These are phyloP conservation scores for Brienomyrus brachyistius DNA, from an alignment of 2,113 vertebrate genomes.

Conservation along the genomic window DNA sequence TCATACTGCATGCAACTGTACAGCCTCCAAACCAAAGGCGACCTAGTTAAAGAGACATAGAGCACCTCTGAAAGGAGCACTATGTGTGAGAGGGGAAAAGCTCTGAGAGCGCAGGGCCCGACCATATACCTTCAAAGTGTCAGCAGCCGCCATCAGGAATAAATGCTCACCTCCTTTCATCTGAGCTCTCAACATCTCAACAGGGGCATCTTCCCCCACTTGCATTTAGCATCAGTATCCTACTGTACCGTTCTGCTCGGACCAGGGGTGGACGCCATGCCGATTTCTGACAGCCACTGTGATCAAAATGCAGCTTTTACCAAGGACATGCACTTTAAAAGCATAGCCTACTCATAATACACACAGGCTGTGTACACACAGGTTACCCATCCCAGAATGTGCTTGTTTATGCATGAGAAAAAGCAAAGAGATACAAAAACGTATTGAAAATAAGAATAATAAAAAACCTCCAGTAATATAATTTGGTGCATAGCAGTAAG, in stretches of 20 bases:
- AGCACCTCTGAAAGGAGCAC: background rate
- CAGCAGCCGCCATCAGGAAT: background rate
- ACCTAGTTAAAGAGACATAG: background rate
- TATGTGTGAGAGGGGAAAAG: background rate
- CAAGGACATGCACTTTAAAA: background rate
- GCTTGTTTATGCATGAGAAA: slow-evolving; percentile 7
- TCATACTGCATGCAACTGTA: background rate
- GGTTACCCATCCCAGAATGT: background rate
- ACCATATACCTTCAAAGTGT: background rate
- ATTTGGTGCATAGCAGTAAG: slow-evolving; percentile 51
- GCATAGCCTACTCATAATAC: background rate
- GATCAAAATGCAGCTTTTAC: background rate
- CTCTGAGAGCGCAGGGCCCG: background rate
- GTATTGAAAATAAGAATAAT: slow-evolving; percentile 10
- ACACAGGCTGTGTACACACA: background rate
- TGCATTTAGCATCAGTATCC: slow-evolving; percentile 61
- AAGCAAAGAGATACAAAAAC: slow-evolving; percentile 37
- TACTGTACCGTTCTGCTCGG: background rate
- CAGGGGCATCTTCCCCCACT: slow-evolving; percentile 51
- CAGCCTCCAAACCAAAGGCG: background rate
- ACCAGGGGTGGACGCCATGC: background rate
- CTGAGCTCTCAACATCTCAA: slow-evolving; percentile 16
- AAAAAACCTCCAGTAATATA: slow-evolving; percentile 26
- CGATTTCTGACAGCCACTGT: background rate
- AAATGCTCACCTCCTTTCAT: background rate